Evolutionary conservation across 2,113 vertebrate genomes (phyloP).

Genomic region (Ctenomys sociabilis): DNA sequence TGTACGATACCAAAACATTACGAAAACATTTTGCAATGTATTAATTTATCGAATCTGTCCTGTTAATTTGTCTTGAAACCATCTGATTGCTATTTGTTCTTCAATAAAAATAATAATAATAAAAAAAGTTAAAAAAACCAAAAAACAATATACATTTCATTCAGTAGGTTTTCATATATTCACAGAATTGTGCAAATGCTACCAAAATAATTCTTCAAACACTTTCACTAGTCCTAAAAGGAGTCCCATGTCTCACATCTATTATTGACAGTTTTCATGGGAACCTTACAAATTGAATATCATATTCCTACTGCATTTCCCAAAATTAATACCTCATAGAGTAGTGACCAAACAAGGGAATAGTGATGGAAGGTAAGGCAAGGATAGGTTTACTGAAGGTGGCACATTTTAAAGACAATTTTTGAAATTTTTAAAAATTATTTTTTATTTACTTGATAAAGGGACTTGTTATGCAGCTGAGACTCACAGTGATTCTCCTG

Average conservation of each 20-base stretch:
- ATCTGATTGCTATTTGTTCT: no score
- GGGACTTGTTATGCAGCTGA: no score
- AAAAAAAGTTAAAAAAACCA: no score
- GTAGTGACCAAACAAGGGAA: background rate
- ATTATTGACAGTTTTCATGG: constrained; percentile 5
- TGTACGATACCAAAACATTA: no score
- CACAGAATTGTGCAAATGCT: background rate
- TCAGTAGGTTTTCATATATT: background rate
- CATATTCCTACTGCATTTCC: background rate
- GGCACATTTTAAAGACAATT: background rate
- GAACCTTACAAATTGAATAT: background rate
- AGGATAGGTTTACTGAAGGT: background rate
- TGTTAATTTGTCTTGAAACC: no score
- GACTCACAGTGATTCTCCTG: no score
- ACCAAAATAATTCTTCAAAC: constrained; percentile 15
- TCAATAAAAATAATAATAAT: no score
- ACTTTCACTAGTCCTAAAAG: background rate
- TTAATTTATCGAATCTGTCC: no score
- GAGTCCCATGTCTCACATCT: background rate
- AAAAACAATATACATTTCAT: background rate
- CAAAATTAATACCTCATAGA: background rate
- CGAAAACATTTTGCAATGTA: no score
- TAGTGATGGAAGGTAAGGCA: background rate
- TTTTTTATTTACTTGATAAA: no score
- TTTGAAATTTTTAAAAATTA: no score